Percentiles rank a stretch among this genome's conserved stretches.
These are phyloP conservation scores for Styela plicata DNA, from an alignment of 23 tunicate genomes.

Conservation along the genomic window DNA sequence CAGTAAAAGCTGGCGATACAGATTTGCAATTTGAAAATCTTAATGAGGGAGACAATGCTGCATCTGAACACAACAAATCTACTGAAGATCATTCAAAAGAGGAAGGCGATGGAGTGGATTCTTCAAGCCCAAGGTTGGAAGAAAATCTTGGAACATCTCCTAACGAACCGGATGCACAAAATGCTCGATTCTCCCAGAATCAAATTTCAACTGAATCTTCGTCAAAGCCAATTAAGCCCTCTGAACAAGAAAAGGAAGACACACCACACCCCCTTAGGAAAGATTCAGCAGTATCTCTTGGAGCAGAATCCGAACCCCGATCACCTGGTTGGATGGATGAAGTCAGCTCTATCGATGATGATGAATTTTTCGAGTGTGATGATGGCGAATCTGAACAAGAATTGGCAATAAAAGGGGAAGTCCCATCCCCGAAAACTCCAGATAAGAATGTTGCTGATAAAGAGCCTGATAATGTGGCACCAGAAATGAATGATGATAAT, in stretches of 20 bases:
- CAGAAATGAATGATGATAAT: not conserved
- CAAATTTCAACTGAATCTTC: not conserved
- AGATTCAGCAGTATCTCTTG: not conserved
- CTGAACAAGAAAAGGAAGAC: not conserved
- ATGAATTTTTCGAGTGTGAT: constrained; percentile 48
- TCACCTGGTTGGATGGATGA: constrained; percentile 9
- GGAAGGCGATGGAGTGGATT: not conserved
- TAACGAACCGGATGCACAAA: not conserved
- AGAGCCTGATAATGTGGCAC: not conserved
- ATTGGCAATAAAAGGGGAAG: not conserved
- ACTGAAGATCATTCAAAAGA: not conserved
- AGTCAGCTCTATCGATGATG: constrained; percentile 29
- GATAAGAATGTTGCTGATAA: constrained; percentile 7
- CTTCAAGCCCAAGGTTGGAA: not conserved
- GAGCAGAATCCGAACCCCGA: not conserved
- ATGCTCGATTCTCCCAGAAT: not conserved
- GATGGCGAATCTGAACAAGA: constrained; percentile 9
- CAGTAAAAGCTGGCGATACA: too few species aligned
- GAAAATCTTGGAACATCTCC: not conserved
- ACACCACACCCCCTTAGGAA: not conserved
- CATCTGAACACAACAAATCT: too few species aligned
- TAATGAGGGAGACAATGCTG: too few species aligned
- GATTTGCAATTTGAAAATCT: not conserved
- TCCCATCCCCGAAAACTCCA: not conserved
- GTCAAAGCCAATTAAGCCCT: not conserved